Evolutionary conservation across 2,797 vertebrate genomes (phyloP), one percentile per base, ranked within the genome.

Genomic region (Crenuchus spilurus): DNA sequence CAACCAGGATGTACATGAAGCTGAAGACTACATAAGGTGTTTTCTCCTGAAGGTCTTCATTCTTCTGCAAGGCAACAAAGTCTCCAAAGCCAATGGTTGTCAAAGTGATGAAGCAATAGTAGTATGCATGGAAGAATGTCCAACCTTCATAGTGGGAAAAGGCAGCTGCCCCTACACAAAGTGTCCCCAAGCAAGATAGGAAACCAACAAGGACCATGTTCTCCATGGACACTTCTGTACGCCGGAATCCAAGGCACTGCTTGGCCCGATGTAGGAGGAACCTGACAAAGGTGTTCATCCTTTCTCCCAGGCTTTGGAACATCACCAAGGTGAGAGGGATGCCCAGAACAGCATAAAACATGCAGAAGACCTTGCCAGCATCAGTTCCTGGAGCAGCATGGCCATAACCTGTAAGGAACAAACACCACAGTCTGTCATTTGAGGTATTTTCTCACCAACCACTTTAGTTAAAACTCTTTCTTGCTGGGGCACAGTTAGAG

Each of bases 21-120:
- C 97, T 98, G 89, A 99, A 99, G 6, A 93, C 94, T 70, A 99
- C 97, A 0, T 98, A 99, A 0, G 95, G 95, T 0, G 95, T 94
- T 83, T 96, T 96, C 90, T 96, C 96, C 83, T 98, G 97, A 75
- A 99, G 92, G 63, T 97, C 96, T 81, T 96, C 96, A 0, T 96
- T 95, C 67, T 95, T 98, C 89, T 98, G 97, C 78, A 99, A 90
- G 24, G 97, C 97, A 79, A 99, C 97, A 37, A 98, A 99, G 89
- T 99, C 97, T 37, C 97, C 96, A 1, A 99, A 98, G 79, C 97
- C 97, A 0, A 99, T 98, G 33, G 97, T 99, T 82, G 97, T 99
- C 88, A 99, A 92, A 0, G 97, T 98, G 83, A 99, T 99, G 91
- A 99, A 99, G 87, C 96, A 98, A 83, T 97, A 98, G 84, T 99